phyloP scores from a whole-genome alignment of 2,797 vertebrate genomes.

The Brotula barbata region DNA sequence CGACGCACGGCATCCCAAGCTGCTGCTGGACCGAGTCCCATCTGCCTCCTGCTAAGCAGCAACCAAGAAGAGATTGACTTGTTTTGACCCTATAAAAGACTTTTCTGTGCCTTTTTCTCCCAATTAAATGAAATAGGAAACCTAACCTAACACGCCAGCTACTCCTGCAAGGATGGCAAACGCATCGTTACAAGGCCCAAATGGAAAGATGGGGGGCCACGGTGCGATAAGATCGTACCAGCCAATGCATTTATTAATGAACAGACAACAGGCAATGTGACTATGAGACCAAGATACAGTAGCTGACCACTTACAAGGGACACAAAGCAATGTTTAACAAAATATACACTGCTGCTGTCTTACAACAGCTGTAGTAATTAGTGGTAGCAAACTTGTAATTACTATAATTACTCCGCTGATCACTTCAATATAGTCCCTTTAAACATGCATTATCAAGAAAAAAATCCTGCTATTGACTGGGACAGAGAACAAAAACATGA shows the following conservation, averaged over 20 bases:
- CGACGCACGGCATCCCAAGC: conserved; percentile 19
- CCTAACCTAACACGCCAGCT: not conserved
- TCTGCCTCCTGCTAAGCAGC: conserved; percentile 41
- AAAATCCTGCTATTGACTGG: no score
- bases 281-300: not conserved
- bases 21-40: conserved; percentile 33
- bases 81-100: conserved; percentile 21
- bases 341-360: conserved; percentile 8
- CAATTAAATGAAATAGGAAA: conserved; percentile 5
- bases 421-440: not conserved
- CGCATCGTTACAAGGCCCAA: not conserved
- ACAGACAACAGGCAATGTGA: not conserved
- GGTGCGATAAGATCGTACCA: no score
- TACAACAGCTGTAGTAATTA: not conserved
- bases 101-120: conserved; percentile 10
- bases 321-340: not conserved
- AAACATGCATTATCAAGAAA: no score
- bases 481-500: no score
- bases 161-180: not conserved
- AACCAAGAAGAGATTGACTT: conserved; percentile 21
- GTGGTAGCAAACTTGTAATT: no score
- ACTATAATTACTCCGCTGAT: not conserved
- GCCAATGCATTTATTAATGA: not conserved
- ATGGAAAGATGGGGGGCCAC: no score
- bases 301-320: conserved; percentile 8